Evolutionary conservation across 2,113 vertebrate species (phyloP), one percentile per base, ranked within the genome.

Genomic region (Anolis sagrei): DNA sequence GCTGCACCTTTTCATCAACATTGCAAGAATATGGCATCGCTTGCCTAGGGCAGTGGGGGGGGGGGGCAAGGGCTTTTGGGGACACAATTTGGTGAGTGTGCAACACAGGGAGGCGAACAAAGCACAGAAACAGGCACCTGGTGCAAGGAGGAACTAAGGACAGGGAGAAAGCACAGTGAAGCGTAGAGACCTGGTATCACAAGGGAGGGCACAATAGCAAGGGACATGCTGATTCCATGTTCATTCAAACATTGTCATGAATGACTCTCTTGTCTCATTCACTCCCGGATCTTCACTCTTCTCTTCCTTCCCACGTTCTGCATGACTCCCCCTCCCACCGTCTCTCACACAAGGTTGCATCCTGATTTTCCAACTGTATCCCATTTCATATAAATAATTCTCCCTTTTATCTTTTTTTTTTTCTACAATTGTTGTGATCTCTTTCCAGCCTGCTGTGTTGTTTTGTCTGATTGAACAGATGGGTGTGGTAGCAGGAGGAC

Each of bases 1-100:
- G 90, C 93, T 89, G 90, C 88, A 92, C 92, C 93, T 95, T 90
- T 90, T 91, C 88, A 90, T 91, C 92, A 89, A 85, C 92, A 81
- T 83, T 7, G 32, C 1, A 5, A 61, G 0, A 74, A 49, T 72
- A 68, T 54, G 66, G 66, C n/a, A 75, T 54, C 25, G 36, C 14
- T 58, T 25, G 16, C 32, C 32, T 48, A 61, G 39, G 58, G 76
- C 3, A 25, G 10, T 23, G 23, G 51, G 54, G 11, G 54, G 54
- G 62, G 62, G 32, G 48, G 62, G 62, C 44, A 9, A 32, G 1
- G 11, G 0, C 0, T 54, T 72, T 19, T 51, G 21, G 85, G 49
- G 83, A 62, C 4, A 79, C 8, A 3, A 7, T 81, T 87, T 39
- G 54, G 29, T 32, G 69, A 3, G 74, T 48, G 25, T 66, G 8